Evolutionary conservation across 2,113 vertebrate species (phyloP).

Genomic region (Oxyura jamaicensis): DNA sequence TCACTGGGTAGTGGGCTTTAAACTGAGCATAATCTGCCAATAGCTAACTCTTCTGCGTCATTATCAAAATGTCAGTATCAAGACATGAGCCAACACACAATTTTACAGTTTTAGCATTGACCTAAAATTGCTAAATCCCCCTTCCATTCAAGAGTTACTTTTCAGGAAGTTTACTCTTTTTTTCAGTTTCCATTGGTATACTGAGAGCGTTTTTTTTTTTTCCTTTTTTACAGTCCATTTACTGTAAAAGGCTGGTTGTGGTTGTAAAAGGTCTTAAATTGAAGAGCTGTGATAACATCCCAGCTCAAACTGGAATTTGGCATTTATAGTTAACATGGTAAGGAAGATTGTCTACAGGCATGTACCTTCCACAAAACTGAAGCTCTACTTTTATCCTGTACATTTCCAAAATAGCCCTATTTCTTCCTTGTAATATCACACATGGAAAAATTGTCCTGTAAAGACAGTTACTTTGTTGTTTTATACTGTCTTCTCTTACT

Average conservation of each 20-base stretch:
- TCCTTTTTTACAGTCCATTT: constrained; percentile 59
- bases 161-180: constrained; percentile 41
- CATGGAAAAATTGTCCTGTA: neutral
- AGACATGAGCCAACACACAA: neutral
- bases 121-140: constrained; percentile 23
- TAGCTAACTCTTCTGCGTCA: neutral
- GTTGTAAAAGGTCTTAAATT: constrained; percentile 55
- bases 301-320: constrained; percentile 13
- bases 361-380: neutral
- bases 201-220: neutral
- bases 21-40: neutral
- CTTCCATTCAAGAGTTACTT: constrained; percentile 17
- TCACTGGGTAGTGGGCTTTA: neutral
- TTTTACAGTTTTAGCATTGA: neutral
- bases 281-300: constrained; percentile 19
- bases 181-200: constrained; percentile 27
- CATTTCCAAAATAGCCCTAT: neutral
- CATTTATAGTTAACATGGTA: neutral
- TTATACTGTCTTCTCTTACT: neutral
- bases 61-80: neutral
- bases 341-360: neutral
- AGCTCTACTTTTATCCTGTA: neutral
- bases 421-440: neutral
- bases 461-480: neutral
- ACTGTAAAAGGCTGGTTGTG: constrained; percentile 2